phyloP scores from a whole-genome alignment of 2,113 vertebrate genomes.

The Cnemophilus loriae region DNA sequence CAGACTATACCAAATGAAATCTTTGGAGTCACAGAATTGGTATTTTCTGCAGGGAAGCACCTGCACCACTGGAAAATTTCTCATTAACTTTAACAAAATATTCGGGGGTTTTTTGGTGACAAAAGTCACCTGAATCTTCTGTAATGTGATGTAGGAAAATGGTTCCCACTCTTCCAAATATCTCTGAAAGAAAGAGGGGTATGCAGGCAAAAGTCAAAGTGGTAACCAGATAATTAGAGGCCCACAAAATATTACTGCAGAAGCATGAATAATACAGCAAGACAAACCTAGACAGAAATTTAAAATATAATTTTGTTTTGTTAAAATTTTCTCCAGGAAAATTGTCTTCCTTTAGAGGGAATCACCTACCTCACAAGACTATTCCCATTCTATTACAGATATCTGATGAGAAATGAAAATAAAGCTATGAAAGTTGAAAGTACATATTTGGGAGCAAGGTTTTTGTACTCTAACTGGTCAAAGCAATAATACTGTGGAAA shows the following conservation, averaged over 20 bases:
- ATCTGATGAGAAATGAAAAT: neutral
- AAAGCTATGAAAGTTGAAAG: neutral
- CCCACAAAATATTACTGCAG: neutral
- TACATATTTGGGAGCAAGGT: neutral
- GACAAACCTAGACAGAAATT: neutral
- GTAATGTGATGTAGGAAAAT: neutral
- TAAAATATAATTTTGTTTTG: neutral
- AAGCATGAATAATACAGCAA: neutral
- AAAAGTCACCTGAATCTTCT: neutral
- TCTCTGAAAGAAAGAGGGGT: neutral
- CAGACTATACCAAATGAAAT: neutral
- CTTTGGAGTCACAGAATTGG: neutral
- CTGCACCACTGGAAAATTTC: neutral
- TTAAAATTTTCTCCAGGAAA: neutral
- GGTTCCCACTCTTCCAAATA: neutral
- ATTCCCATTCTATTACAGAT: neutral
- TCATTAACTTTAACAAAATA: neutral
- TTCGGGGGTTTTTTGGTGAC: rapidly evolving
- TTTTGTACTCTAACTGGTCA: neutral
- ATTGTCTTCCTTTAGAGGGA: neutral
- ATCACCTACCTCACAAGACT: neutral
- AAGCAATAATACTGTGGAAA: neutral
- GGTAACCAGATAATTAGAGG: neutral
- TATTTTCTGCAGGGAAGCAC: neutral
- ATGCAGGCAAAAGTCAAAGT: neutral